phyloP scores from a whole-genome alignment of 35 echinoderm and acorn worm genomes.

The Amphiura filiformis region DNA sequence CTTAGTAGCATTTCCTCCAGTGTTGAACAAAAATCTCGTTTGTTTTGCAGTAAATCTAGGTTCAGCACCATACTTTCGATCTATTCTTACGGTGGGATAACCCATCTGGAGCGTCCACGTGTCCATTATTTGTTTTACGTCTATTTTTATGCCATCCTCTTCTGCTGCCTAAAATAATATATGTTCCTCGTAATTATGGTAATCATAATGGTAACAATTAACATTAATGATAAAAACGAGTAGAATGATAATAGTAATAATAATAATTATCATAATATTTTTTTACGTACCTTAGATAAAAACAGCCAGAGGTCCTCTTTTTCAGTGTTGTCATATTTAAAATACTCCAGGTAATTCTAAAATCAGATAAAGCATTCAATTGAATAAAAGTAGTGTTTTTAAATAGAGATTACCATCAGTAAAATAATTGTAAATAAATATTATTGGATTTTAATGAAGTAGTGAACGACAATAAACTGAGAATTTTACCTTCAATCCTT shows the following conservation, averaged over 20 bases:
- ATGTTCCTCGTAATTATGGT: too few species aligned
- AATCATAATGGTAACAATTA: too few species aligned
- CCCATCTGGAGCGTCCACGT: conserved; percentile 62
- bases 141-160: conserved; percentile 43
- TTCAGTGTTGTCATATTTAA: conserved; percentile 57
- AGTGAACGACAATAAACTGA: too few species aligned
- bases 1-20: conserved; percentile 46
- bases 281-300: too few species aligned
- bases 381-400: too few species aligned
- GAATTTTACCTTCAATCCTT: conserved; percentile 43
- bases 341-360: conserved; percentile 60
- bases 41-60: conserved; percentile 27
- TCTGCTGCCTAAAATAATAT: conserved; percentile 57
- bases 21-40: conserved; percentile 43
- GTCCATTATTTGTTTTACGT: conserved; percentile 51
- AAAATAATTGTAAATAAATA: too few species aligned
- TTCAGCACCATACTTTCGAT: conserved; percentile 15
- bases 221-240: too few species aligned
- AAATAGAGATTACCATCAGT: too few species aligned
- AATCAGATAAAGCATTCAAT: too few species aligned
- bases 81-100: conserved; percentile 8
- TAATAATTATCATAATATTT: too few species aligned
- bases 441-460: too few species aligned
- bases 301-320: conserved; percentile 70
- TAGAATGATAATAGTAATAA: background rate